A percentile compares a stretch with the other conserved stretches of the same genome.
These are phyloP conservation scores for Helleia helle DNA, from an alignment of 2,888 invertebrate species.

Conservation along the genomic window DNA sequence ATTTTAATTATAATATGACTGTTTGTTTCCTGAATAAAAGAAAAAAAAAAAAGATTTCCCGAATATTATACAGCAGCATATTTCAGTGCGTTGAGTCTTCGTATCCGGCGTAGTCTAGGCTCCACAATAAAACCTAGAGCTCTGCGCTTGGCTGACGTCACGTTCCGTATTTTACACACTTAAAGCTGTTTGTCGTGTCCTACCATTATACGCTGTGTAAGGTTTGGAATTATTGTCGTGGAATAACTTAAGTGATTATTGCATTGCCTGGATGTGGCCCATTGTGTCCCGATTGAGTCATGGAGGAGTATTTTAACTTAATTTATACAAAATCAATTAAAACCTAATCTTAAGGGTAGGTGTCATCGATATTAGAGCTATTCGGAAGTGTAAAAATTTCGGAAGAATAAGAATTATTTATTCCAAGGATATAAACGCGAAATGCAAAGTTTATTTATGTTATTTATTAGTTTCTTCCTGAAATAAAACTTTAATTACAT, in stretches of 20 bases:
- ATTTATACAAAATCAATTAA: too few relatives aligned
- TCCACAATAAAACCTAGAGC: conserved; percentile 49
- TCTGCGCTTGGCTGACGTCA: conserved; percentile 61
- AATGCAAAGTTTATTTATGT: too few relatives aligned
- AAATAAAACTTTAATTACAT: too few relatives aligned
- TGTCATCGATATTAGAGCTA: too few relatives aligned
- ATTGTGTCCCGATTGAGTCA: neutral
- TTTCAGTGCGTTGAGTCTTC: conserved; percentile 28
- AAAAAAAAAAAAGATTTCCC: conserved; percentile 1
- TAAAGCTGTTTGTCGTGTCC: conserved; percentile 74
- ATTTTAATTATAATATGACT: too few relatives aligned
- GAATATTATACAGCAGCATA: conserved; percentile 8
- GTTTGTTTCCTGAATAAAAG: too few relatives aligned
- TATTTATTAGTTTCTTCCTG: too few relatives aligned
- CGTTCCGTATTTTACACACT: conserved; percentile 68
- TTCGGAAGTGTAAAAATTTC: too few relatives aligned
- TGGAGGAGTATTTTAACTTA: too few relatives aligned
- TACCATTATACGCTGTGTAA: conserved; percentile 72
- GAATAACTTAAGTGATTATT: conserved; percentile 44
- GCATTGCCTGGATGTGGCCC: neutral
- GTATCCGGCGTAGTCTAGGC: conserved; percentile 48
- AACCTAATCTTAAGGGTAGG: too few relatives aligned
- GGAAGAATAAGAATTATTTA: too few relatives aligned
- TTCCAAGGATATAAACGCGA: too few relatives aligned
- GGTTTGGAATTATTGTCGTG: conserved; percentile 62